phyloP scores from a whole-genome alignment of 2,113 vertebrate species.

The Passerina amoena region DNA sequence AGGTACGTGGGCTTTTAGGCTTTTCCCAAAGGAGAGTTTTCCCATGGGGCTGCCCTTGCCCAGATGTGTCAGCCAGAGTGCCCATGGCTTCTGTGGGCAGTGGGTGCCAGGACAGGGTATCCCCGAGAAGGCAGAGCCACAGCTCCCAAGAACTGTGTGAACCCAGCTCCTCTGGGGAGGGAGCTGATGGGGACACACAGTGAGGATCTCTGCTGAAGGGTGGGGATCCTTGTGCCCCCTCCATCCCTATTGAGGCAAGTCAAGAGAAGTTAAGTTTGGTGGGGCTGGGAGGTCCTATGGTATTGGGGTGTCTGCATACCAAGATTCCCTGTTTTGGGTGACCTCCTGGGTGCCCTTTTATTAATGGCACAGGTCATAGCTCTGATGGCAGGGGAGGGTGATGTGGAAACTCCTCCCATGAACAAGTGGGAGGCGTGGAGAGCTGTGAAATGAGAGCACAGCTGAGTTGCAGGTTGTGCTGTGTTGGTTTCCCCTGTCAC shows the following conservation, averaged over 20 bases:
- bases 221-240: neutral
- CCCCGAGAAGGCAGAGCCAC: neutral
- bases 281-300: rapidly evolving
- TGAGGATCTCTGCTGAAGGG: neutral
- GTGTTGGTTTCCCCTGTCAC: neutral
- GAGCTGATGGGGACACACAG: rapidly evolving
- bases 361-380: neutral
- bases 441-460: neutral
- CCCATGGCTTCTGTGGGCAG: neutral
- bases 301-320: rapidly evolving
- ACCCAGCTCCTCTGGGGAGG: neutral
- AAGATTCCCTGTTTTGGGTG: neutral
- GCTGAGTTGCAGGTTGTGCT: neutral
- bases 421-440: neutral
- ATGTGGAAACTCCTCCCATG: neutral
- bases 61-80: rapidly evolving
- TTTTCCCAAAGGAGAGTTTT: neutral
- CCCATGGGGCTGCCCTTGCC: neutral
- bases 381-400: neutral
- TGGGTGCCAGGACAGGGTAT: neutral
- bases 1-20: conserved; percentile 74
- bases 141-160: rapidly evolving
- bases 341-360: neutral
- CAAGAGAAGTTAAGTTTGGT: neutral
- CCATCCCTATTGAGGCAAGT: neutral